Percentiles rank a stretch among this genome's conserved stretches.
Evolutionary conservation across 2,113 vertebrate species (phyloP).

Genomic region (Lutjanus erythropterus): DNA sequence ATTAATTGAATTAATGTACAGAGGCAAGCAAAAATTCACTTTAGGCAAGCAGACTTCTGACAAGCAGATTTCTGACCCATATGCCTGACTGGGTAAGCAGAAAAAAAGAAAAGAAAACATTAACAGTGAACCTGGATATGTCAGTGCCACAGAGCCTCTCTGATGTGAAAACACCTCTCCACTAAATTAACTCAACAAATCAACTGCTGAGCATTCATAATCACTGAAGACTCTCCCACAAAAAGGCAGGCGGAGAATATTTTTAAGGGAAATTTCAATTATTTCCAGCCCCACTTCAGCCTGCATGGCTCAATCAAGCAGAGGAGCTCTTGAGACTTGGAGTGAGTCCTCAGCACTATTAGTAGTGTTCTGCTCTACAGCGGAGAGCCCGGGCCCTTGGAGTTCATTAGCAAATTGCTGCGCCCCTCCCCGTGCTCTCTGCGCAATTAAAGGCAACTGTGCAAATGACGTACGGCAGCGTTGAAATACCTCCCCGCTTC

Average conservation of each 20-base stretch:
- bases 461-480: constrained; percentile 68
- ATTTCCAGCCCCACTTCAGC: constrained; percentile 78
- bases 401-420: constrained; percentile 84
- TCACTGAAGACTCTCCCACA: constrained; percentile 41
- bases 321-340: constrained; percentile 76
- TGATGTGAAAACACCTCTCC: constrained; percentile 16
- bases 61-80: too few relatives aligned
- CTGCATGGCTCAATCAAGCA: constrained; percentile 74
- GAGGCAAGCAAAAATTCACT: too few relatives aligned
- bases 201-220: constrained; percentile 47
- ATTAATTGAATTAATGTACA: too few relatives aligned
- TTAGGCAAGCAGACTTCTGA: too few relatives aligned
- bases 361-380: constrained; percentile 67
- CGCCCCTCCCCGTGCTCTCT: constrained; percentile 64
- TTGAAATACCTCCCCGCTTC: constrained; percentile 66
- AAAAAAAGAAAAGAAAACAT: too few relatives aligned
- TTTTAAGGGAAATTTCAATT: constrained; percentile 77
- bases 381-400: constrained; percentile 61
- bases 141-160: constrained; percentile 3
- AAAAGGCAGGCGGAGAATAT: constrained; percentile 52
- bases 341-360: constrained; percentile 76
- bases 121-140: too few relatives aligned
- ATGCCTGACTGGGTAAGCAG: too few relatives aligned
- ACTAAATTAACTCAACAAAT: constrained; percentile 51
- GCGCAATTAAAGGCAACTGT: constrained; percentile 82